Evolutionary conservation across 2,797 vertebrate species (phyloP).

Genomic region (Nannoperca australis): DNA sequence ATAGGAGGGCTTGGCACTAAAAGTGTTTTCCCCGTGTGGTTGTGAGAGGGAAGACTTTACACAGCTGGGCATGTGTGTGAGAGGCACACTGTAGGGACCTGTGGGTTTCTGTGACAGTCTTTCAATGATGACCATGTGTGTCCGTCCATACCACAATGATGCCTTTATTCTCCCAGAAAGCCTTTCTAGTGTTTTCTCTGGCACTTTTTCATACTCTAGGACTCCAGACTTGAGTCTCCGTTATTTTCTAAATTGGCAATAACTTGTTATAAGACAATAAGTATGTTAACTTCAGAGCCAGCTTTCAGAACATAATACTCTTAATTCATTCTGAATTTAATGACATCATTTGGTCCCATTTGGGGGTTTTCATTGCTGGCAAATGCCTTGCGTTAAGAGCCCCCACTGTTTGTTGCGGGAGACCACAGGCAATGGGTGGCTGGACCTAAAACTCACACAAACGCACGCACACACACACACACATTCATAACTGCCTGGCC

Average conservation of each 20-base stretch:
- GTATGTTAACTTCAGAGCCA: conserved; percentile 75
- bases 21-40: conserved; percentile 44
- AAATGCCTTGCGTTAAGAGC: conserved; percentile 73
- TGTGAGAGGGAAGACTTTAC: conserved; percentile 44
- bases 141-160: conserved; percentile 69
- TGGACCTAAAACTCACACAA: conserved; percentile 54
- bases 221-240: conserved; percentile 62
- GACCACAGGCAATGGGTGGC: conserved; percentile 74
- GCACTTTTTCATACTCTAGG: conserved; percentile 48
- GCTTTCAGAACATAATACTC: conserved; percentile 79
- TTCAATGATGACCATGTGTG: conserved; percentile 73
- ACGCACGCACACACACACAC: conserved; percentile 37
- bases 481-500: conserved; percentile 56
- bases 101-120: conserved; percentile 48
- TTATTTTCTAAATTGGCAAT: conserved; percentile 83
- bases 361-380: conserved; percentile 78
- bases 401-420: conserved; percentile 66
- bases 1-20: conserved; percentile 11
- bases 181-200: conserved; percentile 75
- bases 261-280: too few species aligned
- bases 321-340: conserved; percentile 82
- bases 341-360: conserved; percentile 82
- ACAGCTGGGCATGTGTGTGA: conserved; percentile 54
- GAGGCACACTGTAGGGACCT: conserved; percentile 37
- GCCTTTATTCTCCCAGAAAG: conserved; percentile 79